Evolutionary conservation across 2,797 vertebrate species (phyloP).

Genomic region (Prunella strophiata): DNA sequence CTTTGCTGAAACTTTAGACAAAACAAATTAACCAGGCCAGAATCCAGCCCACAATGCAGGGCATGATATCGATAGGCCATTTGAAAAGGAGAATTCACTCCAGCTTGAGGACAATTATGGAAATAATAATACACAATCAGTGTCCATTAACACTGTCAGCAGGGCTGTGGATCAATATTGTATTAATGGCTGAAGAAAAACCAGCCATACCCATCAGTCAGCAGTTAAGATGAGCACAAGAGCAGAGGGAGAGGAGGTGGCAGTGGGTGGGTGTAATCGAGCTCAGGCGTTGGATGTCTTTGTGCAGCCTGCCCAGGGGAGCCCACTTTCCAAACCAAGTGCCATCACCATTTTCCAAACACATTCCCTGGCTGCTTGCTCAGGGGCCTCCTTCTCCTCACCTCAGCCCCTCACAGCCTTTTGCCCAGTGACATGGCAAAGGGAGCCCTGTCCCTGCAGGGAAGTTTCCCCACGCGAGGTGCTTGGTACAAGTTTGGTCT

Average conservation of each 20-base stretch:
- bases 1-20: constrained; percentile 7
- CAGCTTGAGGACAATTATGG: constrained; percentile 64
- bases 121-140: constrained; percentile 71
- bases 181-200: constrained; percentile 64
- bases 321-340: not conserved
- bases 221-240: not conserved
- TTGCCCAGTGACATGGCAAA: not conserved
- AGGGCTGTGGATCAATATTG: constrained; percentile 43
- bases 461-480: not conserved
- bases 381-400: not conserved
- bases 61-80: not conserved
- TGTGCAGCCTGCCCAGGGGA: not conserved
- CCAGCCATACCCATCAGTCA: not conserved
- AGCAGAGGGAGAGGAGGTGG: not conserved
- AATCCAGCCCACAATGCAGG: constrained; percentile 14
- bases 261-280: not conserved
- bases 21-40: constrained; percentile 48
- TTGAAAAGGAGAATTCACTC: constrained; percentile 65
- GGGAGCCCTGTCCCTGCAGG: not conserved
- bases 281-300: not conserved
- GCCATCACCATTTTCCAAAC: not conserved
- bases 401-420: not conserved
- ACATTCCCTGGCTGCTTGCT: not conserved
- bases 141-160: constrained; percentile 55
- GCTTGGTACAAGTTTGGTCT: not conserved